Conservation (phyloP, 2,797 vertebrate species). For the Myoxocephalus aenaeus region DNA sequence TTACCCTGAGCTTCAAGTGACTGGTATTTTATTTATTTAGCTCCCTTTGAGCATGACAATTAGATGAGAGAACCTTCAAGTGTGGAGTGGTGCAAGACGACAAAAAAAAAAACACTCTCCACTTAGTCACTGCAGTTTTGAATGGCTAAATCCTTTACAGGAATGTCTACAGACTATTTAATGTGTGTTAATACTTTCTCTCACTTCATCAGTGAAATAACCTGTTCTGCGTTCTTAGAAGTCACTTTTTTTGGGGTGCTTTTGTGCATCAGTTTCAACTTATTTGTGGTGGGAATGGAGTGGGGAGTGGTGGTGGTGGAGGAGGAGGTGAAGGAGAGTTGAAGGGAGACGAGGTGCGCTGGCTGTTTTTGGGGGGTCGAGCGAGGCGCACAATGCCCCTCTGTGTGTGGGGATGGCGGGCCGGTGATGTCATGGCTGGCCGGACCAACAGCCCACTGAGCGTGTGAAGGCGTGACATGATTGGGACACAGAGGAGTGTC, state of each 20-base stretch:
- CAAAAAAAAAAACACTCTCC: neutral
- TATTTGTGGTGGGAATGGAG: conserved; percentile 23
- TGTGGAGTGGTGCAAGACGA: neutral
- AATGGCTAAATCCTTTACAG: neutral
- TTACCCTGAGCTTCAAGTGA: neutral
- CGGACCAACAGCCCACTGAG: conserved; percentile 49
- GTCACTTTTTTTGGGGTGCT: conserved; percentile 15
- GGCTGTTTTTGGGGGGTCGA: conserved; percentile 21
- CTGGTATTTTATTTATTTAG: conserved; percentile 11
- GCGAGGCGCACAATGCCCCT: conserved; percentile 45
- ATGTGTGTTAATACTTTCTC: conserved; percentile 12
- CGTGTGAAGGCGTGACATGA: conserved; percentile 62
- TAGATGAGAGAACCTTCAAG: conserved; percentile 24
- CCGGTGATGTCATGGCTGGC: conserved; percentile 75
- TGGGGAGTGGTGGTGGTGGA: conserved; percentile 9
- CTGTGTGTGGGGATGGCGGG: conserved; percentile 51
- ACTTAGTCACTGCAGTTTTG: conserved; percentile 1
- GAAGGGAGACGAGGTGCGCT: conserved; percentile 37
- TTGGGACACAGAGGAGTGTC: conserved; percentile 52
- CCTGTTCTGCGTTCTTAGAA: conserved; percentile 6
- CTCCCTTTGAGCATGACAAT: conserved; percentile 5
- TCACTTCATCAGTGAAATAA: conserved; percentile 11
- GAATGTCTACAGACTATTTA: conserved; percentile 8
- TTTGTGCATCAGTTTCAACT: conserved; percentile 37
- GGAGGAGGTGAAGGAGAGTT: conserved; percentile 7